Evolutionary conservation across 2,888 invertebrate species (phyloP).

Genomic region (Mylabris sibirica): DNA sequence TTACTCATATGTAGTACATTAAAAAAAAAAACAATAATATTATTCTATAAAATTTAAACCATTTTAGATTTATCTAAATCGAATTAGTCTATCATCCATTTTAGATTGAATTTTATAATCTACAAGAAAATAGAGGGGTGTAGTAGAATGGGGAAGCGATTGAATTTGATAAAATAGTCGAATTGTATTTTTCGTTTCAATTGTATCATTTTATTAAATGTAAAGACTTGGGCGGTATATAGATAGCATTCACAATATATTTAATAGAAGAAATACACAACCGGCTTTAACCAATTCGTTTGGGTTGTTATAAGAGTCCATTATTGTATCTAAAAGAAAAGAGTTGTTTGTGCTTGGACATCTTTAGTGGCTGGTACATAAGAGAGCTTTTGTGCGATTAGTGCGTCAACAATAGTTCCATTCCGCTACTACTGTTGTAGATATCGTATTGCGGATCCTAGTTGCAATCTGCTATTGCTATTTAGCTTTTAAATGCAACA

Average conservation of each 20-base stretch:
- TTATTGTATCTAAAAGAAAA: conserved; percentile 39
- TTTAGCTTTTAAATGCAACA: not conserved
- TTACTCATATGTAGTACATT: not conserved
- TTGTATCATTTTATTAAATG: conserved; percentile 2
- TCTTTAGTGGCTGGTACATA: conserved; percentile 30
- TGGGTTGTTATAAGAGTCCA: conserved; percentile 38
- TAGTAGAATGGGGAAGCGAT: not conserved
- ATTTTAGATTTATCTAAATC: conserved; percentile 9
- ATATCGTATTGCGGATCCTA: conserved; percentile 31
- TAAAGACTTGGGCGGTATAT: conserved; percentile 12
- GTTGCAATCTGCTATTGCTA: not conserved
- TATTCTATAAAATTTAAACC: not conserved
- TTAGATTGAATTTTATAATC: conserved; percentile 3
- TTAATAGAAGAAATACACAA: conserved; percentile 15
- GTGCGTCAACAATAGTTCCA: conserved; percentile 39
- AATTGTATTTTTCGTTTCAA: conserved; percentile 7
- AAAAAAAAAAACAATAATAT: not conserved
- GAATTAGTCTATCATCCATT: too few relatives aligned
- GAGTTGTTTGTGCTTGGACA: conserved; percentile 35
- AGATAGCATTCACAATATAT: conserved; percentile 10
- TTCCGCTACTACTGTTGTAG: conserved; percentile 26
- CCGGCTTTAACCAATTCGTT: conserved; percentile 40
- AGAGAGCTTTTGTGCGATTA: conserved; percentile 40
- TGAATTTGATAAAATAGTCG: not conserved
- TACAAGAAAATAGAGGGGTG: too few relatives aligned